Base-by-base conservation (phyloP, 1,140 invertebrate species). In the Pygmarrhopalites habei region DNA sequence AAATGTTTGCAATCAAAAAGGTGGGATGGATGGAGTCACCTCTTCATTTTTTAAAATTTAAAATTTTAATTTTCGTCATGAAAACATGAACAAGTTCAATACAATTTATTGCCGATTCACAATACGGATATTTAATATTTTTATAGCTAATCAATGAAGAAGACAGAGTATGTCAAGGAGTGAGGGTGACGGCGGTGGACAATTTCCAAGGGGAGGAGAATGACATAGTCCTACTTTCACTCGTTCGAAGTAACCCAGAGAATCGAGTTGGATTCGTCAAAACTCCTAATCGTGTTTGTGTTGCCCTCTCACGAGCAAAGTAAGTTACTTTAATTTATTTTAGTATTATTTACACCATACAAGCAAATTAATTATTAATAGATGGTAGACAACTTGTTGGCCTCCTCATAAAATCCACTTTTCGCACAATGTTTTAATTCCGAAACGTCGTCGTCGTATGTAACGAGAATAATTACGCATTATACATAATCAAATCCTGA, bases 141-240 rank as follows among this genome's bases (percentile, higher is more conserved):
- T 30, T 61, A 23, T 68, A 59, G 57, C 14, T 53, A 0, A 41
- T 47, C 1, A 2, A 59, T 69, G 23, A 60, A 81, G 17, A 59
- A 70, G 26, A 23, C 21, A 28, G 52, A 3, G 25, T 29, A 2
- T 52, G 60, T 46, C 25, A 19, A 46, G 72, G 77, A n/a, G 77
- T 85, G 10, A 76, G 79, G 56, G 80, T 90, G 21, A 81, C 82
- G 39, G 82, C 83, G 4, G 82, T 92, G 1, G 90, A 93, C 74
- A 90, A 88, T 73, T 92, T 82, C 72, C 89, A 92, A 79, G 90
- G 90, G 1, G 86, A 92, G 74, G 90, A 94, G 75, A 87, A 84
- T 41, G 84, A 89, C 67, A 90, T 94, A 29, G 85, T 93, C 60
- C 72, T 94, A 2, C 72, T 93, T 12, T 92, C 90, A 0, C 75